Evolutionary conservation across 2,797 vertebrate genomes (phyloP).

Genomic region (Cetoscarus ocellatus): DNA sequence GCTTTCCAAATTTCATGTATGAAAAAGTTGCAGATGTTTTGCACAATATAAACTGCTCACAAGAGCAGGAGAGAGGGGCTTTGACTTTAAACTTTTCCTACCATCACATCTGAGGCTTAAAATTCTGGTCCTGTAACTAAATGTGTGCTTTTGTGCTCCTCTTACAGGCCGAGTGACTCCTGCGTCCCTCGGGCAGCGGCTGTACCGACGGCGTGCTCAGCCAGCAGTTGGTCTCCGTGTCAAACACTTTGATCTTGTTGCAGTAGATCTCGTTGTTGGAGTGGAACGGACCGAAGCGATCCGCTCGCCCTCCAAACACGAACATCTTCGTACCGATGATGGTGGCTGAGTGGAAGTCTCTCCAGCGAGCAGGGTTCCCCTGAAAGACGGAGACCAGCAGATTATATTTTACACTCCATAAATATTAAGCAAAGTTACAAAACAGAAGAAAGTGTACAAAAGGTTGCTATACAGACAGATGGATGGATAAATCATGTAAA

Average conservation of each 20-base stretch:
- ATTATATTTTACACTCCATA: slow-evolving; percentile 1
- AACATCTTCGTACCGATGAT: slow-evolving; percentile 97
- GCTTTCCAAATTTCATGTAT: too few relatives aligned
- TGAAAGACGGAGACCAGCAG: slow-evolving; percentile 54
- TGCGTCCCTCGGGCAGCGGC: slow-evolving; percentile 91
- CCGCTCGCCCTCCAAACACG: slow-evolving; percentile 96
- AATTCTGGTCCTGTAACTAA: not conserved
- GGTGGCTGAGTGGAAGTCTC: slow-evolving; percentile 98
- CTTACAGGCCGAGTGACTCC: slow-evolving; percentile 99
- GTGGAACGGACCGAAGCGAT: slow-evolving; percentile 97
- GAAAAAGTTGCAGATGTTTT: too few relatives aligned
- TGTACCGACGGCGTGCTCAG: slow-evolving; percentile 89
- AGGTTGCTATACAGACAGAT: too few relatives aligned
- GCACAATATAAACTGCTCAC: too few relatives aligned
- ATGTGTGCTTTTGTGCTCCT: not conserved
- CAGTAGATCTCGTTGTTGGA: slow-evolving; percentile 99
- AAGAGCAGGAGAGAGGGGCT: too few relatives aligned
- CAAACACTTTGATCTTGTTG: slow-evolving; percentile 97
- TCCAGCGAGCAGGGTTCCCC: slow-evolving; percentile 95
- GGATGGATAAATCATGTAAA: too few relatives aligned
- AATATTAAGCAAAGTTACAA: not conserved
- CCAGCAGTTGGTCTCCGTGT: slow-evolving; percentile 95
- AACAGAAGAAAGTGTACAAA: not conserved
- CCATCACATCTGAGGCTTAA: too few relatives aligned
- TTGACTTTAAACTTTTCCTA: too few relatives aligned